phyloP scores from a whole-genome alignment of 2,888 invertebrate genomes.

The Selenia dentaria region DNA sequence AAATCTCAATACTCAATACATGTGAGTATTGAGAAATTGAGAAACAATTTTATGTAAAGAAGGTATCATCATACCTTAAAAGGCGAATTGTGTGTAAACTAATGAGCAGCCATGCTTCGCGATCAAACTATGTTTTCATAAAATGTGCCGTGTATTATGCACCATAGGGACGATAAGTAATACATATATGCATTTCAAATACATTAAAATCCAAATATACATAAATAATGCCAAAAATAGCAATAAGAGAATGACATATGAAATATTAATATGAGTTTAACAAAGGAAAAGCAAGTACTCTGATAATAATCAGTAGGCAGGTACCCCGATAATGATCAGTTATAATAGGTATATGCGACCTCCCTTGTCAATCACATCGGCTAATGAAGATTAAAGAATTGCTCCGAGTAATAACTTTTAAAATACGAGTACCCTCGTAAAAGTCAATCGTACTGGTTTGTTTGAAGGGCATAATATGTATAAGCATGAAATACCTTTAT shows the following conservation, averaged over 20 bases:
- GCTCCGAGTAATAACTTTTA: slow-evolving; percentile 31
- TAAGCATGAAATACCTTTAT: too few relatives aligned
- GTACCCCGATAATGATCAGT: slow-evolving; percentile 56
- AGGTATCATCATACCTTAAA: too few relatives aligned
- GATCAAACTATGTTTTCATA: too few relatives aligned
- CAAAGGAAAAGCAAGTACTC: slow-evolving; percentile 49
- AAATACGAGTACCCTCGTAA: slow-evolving; percentile 25
- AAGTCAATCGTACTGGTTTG: slow-evolving; percentile 20
- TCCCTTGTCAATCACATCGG: slow-evolving; percentile 59
- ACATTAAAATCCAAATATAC: too few relatives aligned
- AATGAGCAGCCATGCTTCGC: too few relatives aligned
- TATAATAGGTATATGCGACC: slow-evolving; percentile 41
- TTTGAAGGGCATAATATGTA: slow-evolving; percentile 33
- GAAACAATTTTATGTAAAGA: too few relatives aligned
- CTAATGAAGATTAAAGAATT: slow-evolving; percentile 61
- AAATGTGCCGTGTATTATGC: too few relatives aligned
- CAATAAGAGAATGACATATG: slow-evolving; percentile 43
- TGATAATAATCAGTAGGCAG: slow-evolving; percentile 52
- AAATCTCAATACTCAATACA: too few relatives aligned
- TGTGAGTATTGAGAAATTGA: too few relatives aligned
- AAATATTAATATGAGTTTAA: slow-evolving; percentile 51
- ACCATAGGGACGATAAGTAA: too few relatives aligned
- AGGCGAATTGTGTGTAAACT: too few relatives aligned
- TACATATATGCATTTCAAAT: too few relatives aligned
- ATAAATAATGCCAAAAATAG: slow-evolving; percentile 47